Conservation (phyloP, 1,140 invertebrate genomes). For the Drusus annulatus region DNA sequence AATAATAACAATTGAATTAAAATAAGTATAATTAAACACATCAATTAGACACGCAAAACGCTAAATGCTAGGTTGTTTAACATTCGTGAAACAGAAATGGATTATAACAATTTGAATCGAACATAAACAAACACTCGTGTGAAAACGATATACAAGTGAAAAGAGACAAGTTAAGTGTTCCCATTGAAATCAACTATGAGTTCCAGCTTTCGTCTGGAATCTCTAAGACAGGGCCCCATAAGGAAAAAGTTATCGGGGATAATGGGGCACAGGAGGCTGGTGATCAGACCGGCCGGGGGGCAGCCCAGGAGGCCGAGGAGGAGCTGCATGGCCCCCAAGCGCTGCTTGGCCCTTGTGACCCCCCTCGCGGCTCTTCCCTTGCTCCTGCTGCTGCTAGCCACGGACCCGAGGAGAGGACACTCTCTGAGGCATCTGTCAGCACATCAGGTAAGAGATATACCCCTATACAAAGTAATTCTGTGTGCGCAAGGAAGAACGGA, state of each 20-base stretch:
- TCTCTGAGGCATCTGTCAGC: slow-evolving; percentile 47
- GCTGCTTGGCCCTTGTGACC: slow-evolving; percentile 50
- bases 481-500: too few species aligned
- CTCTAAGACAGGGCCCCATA: slow-evolving; percentile 24
- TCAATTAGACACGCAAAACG: too few species aligned
- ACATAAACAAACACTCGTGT: neutral
- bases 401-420: slow-evolving; percentile 52
- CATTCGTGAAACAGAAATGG: too few species aligned
- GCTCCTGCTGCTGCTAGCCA: slow-evolving; percentile 53
- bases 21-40: too few species aligned
- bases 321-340: slow-evolving; percentile 49
- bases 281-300: slow-evolving; percentile 28
- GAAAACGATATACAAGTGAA: neutral
- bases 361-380: slow-evolving; percentile 52
- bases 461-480: too few species aligned
- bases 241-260: slow-evolving; percentile 44
- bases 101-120: too few species aligned
- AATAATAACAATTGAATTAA: too few species aligned
- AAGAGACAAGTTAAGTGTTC: too few species aligned
- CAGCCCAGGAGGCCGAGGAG: slow-evolving; percentile 8
- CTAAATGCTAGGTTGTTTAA: too few species aligned
- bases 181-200: slow-evolving; percentile 3
- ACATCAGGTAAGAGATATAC: slow-evolving; percentile 47
- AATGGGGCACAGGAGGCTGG: slow-evolving; percentile 45
- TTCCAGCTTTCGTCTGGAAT: slow-evolving; percentile 46